Conservation (phyloP, 2,797 vertebrate species). For the Micromesistius poutassou region DNA sequence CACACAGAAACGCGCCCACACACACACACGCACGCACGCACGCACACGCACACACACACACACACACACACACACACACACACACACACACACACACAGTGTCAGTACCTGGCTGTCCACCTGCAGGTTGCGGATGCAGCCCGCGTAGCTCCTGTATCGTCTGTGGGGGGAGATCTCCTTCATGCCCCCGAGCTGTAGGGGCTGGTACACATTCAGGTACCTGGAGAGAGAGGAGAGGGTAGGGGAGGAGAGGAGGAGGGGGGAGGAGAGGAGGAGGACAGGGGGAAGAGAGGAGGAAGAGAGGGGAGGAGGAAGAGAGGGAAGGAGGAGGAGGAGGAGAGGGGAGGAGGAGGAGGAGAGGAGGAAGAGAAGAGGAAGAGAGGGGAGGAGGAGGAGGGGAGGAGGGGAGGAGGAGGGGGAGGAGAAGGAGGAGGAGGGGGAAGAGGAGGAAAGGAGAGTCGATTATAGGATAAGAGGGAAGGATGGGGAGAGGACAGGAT, state of each 20-base stretch:
- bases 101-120: slow-evolving; percentile 82
- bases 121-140: slow-evolving; percentile 82
- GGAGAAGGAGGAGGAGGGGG: not conserved
- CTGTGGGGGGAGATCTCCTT: slow-evolving; percentile 69
- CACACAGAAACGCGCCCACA: slow-evolving; percentile 8
- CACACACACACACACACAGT: not conserved
- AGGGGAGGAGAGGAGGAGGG: not conserved
- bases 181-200: slow-evolving; percentile 85
- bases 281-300: no score
- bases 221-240: slow-evolving; percentile 39
- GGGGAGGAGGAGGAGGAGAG: not conserved
- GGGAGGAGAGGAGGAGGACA: not conserved
- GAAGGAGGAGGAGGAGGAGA: no score
- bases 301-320: not conserved
- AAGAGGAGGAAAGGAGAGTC: not conserved
- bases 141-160: slow-evolving; percentile 75
- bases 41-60: not conserved
- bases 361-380: not conserved
- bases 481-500: not conserved
- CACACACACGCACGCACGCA: slow-evolving; percentile 8
- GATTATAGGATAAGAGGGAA: no score
- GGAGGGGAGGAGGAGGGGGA: not conserved
- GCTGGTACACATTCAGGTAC: slow-evolving; percentile 79
- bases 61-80: not conserved
- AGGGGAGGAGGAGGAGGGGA: not conserved